A percentile compares a stretch with the other conserved stretches of the same genome.
Evolutionary conservation across 2,888 invertebrate genomes (phyloP).

Genomic region (Caenorhabditis sp.): DNA sequence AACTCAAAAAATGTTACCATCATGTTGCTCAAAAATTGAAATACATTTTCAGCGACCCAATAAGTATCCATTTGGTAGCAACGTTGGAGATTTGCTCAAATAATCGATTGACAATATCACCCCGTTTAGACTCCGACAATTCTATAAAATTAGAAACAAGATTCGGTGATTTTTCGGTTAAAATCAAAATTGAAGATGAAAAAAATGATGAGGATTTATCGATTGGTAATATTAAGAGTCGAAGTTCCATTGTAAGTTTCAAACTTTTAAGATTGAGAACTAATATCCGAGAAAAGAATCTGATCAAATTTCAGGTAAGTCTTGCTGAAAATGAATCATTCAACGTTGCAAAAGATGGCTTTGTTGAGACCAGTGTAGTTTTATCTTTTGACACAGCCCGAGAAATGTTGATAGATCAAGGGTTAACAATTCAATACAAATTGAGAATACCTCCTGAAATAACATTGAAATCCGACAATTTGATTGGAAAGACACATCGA

Average conservation of each 20-base stretch:
- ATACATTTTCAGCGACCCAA: background rate
- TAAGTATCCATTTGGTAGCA: background rate
- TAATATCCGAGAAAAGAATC: background rate
- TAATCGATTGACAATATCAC: background rate
- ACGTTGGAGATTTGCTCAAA: background rate
- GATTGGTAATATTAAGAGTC: background rate
- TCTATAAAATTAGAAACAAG: background rate
- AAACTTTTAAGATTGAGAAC: no score
- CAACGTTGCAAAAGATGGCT: conserved; percentile 19
- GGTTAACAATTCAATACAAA: conserved; percentile 30
- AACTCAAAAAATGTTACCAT: no score
- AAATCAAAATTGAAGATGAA: background rate
- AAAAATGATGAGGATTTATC: background rate
- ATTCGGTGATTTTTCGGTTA: background rate
- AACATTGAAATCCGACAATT: conserved; percentile 12
- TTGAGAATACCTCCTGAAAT: conserved; percentile 12
- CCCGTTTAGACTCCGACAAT: background rate
- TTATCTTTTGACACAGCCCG: conserved; percentile 11
- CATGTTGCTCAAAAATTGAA: no score
- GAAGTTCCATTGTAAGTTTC: background rate
- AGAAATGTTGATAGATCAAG: conserved; percentile 22
- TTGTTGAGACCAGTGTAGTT: conserved; percentile 16
- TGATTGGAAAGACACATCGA: conserved; percentile 12
- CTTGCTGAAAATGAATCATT: conserved; percentile 26
- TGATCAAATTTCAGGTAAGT: conserved; percentile 15